Base-by-base conservation (phyloP, 2,888 invertebrate genomes). In the Catocala sponsa region DNA sequence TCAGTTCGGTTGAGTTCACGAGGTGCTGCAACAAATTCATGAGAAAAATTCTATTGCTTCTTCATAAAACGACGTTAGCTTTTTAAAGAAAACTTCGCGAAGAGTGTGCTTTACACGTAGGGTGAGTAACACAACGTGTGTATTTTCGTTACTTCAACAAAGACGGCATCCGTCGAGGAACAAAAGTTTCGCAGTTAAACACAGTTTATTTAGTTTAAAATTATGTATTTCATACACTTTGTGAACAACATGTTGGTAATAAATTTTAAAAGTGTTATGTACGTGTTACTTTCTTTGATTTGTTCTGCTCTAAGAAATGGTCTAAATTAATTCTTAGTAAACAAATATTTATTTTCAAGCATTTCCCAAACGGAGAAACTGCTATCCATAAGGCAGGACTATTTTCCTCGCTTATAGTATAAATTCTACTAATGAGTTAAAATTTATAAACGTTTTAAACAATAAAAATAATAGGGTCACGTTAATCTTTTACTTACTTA, bases 191-290 rank as follows among this genome's bases (percentile, higher is more conserved):
- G 47, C 52, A 38, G 52, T 52, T 47, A 47, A 52, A 38, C 32
- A 38, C 11, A 52, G 32, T 52, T 58, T 51, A 58, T 51, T 58
- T 32, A 52, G 33, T 52, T 58, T 58, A 47, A 58, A 38, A 52
- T 46, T 25, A 32, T 58, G 32, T 38, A 38, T 13, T 32, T 41
- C 46, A 52, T n/a, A 38, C 12, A 57, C 43, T 57, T 35, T 15
- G 15, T 2, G n/a, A 51, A 42, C 56, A 49, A 42, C 56, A 49
- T 49, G 49, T 42, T 49, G n/a, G 42, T 33, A 11, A 56, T 56
- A 56, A 42, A 56, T 56, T 56, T 25, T 13, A 49, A 49, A 56
- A 56, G 55, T 55, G 47, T 10, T 13, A 42, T 35, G n/a, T 9
- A 33, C 10, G 0, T 54, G 7, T 50, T 43, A 10, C 11, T 25